Conservation (phyloP, 2,888 invertebrate species). For the Dione vanillae region DNA sequence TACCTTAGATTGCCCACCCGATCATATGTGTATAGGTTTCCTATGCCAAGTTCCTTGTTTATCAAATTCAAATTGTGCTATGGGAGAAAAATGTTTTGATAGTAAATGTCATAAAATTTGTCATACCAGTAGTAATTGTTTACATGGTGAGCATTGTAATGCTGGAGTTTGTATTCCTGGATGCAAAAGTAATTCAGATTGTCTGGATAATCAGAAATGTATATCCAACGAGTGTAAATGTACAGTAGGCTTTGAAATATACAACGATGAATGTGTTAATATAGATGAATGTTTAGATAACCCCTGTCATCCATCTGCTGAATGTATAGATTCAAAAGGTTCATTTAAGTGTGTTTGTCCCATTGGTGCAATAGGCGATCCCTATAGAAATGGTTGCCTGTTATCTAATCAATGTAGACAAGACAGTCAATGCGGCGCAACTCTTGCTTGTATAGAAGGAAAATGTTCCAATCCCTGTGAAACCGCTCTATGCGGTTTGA, state of each 20-base stretch:
- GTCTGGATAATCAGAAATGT: constrained; percentile 91
- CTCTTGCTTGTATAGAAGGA: constrained; percentile 89
- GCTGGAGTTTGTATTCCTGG: constrained; percentile 93
- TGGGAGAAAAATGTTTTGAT: constrained; percentile 92
- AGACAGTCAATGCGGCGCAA: constrained; percentile 90
- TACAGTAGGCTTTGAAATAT: constrained; percentile 89
- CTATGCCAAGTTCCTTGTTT: constrained; percentile 92
- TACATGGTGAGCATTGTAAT: constrained; percentile 94
- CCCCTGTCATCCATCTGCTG: constrained; percentile 92
- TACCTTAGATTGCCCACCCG: constrained; percentile 89
- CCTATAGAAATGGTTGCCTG: constrained; percentile 87
- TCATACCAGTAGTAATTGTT: constrained; percentile 94
- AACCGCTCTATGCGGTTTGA: constrained; percentile 88
- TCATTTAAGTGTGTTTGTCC: constrained; percentile 92
- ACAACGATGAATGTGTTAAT: constrained; percentile 90
- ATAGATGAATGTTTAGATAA: constrained; percentile 91
- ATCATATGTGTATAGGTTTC: constrained; percentile 90
- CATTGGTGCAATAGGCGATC: constrained; percentile 90
- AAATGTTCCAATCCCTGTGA: constrained; percentile 93
- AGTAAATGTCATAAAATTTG: constrained; percentile 93
- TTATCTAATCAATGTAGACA: constrained; percentile 90
- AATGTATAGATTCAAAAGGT: constrained; percentile 91
- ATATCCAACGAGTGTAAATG: constrained; percentile 90
- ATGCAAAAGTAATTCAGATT: constrained; percentile 92
- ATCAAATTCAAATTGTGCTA: constrained; percentile 89